Percentiles rank a stretch among this genome's conserved stretches.
Conservation (phyloP, 2,797 vertebrate species). For the Distichodus sexfasciatus region DNA sequence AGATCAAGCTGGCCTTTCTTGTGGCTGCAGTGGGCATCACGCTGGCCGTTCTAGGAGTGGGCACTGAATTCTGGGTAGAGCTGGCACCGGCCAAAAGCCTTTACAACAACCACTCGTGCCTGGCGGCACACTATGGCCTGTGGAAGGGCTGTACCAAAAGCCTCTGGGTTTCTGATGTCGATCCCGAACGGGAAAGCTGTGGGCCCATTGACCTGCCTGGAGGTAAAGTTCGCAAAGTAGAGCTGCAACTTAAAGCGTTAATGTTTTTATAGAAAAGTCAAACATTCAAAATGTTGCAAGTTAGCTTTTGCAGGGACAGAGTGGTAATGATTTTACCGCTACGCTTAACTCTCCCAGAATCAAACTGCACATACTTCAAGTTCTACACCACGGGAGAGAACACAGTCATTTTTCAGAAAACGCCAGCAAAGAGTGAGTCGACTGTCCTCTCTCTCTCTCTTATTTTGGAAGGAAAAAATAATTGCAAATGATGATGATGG, state of each 20-base stretch:
- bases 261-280: not conserved
- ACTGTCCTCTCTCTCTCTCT: slow-evolving; percentile 7
- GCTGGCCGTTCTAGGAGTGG: slow-evolving; percentile 72
- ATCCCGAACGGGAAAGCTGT: slow-evolving; percentile 64
- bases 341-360: slow-evolving; percentile 61
- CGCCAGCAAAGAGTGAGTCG: slow-evolving; percentile 80
- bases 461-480: not conserved
- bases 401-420: slow-evolving; percentile 79
- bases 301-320: too few species aligned
- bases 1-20: slow-evolving; percentile 74
- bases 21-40: slow-evolving; percentile 67
- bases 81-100: slow-evolving; percentile 66
- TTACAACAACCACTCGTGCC: slow-evolving; percentile 66
- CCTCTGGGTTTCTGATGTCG: slow-evolving; percentile 68
- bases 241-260: too few species aligned
- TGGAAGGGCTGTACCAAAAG: slow-evolving; percentile 75
- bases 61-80: slow-evolving; percentile 80
- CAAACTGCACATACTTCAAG: slow-evolving; percentile 89
- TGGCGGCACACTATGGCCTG: slow-evolving; percentile 70
- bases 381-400: slow-evolving; percentile 89
- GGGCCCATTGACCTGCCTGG: slow-evolving; percentile 71
- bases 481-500: not conserved
- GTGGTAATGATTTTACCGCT: not conserved
- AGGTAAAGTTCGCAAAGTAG: slow-evolving; percentile 58
- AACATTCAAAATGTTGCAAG: too few species aligned